Conservation (phyloP, 2,888 invertebrate genomes). For the Parapristionchus giblindavisi region DNA sequence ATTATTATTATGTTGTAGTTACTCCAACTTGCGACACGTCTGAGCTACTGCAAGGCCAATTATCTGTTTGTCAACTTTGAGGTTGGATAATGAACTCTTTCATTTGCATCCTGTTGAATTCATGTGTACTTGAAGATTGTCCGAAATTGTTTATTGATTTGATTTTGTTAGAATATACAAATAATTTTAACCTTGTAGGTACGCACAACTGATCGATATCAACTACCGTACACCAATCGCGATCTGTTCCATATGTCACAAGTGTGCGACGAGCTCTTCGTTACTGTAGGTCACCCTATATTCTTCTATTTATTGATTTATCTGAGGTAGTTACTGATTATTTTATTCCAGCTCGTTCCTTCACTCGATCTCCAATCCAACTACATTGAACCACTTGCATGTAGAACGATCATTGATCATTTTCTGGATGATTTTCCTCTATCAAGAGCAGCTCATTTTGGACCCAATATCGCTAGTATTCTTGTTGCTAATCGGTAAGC, state of each 20-base stretch:
- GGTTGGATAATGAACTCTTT: slow-evolving; percentile 7
- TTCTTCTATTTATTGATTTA: neutral
- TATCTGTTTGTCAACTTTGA: slow-evolving; percentile 66
- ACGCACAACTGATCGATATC: slow-evolving; percentile 64
- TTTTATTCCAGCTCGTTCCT: slow-evolving; percentile 55
- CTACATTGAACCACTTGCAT: slow-evolving; percentile 55
- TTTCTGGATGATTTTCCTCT: slow-evolving; percentile 64
- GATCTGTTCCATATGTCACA: slow-evolving; percentile 65
- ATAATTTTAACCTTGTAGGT: slow-evolving; percentile 37
- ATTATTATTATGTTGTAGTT: slow-evolving; percentile 44
- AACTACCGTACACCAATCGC: slow-evolving; percentile 63
- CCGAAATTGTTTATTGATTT: neutral
- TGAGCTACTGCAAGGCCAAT: slow-evolving; percentile 64
- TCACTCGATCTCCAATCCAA: slow-evolving; percentile 65
- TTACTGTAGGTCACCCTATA: slow-evolving; percentile 45
- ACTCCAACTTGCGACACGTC: slow-evolving; percentile 55
- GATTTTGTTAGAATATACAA: neutral
- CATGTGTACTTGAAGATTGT: neutral
- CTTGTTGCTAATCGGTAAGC: slow-evolving; percentile 51
- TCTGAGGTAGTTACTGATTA: neutral
- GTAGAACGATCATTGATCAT: slow-evolving; percentile 52
- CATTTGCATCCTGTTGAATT: neutral
- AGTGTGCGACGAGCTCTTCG: slow-evolving; percentile 61
- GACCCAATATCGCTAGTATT: slow-evolving; percentile 58
- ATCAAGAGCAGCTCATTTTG: slow-evolving; percentile 60